These are phyloP conservation scores for Gymnothorax javanicus DNA, from an alignment of 2,797 vertebrate species.

Conservation along the genomic window DNA sequence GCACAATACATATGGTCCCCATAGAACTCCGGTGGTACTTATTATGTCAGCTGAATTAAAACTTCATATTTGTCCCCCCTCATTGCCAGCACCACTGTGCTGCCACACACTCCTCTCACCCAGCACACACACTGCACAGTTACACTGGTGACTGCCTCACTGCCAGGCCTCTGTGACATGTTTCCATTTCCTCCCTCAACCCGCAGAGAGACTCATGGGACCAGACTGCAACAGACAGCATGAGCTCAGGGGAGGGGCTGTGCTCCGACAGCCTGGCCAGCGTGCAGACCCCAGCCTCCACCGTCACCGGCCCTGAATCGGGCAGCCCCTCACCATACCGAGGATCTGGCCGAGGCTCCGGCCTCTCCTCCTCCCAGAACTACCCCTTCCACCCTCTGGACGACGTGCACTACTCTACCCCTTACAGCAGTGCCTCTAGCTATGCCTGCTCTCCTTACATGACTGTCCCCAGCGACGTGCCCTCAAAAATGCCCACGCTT, in stretches of 20 bases:
- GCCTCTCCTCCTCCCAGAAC: conserved; percentile 68
- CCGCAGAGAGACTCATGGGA: conserved; percentile 89
- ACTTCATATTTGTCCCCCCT: not conserved
- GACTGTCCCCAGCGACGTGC: conserved; percentile 72
- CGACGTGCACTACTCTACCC: conserved; percentile 77
- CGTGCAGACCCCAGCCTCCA: conserved; percentile 57
- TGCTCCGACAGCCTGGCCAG: conserved; percentile 71
- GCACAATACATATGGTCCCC: no score
- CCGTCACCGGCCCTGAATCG: conserved; percentile 70
- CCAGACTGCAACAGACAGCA: conserved; percentile 70
- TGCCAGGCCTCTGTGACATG: not conserved
- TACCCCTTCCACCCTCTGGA: conserved; percentile 84
- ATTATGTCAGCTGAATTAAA: no score
- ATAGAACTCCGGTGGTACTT: no score
- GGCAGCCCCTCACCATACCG: conserved; percentile 73
- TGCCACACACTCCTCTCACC: not conserved
- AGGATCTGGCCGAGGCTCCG: conserved; percentile 68
- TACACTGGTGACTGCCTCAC: not conserved
- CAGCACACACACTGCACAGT: not conserved
- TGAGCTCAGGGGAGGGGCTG: conserved; percentile 70
- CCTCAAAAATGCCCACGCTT: conserved; percentile 73
- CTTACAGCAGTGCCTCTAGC: conserved; percentile 65
- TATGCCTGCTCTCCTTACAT: conserved; percentile 77
- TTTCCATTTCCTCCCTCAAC: conserved; percentile 17
- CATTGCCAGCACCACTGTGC: not conserved